Evolutionary conservation across 2,888 invertebrate genomes (phyloP), one percentile per base, ranked within the genome.

Genomic region (Timema podura): DNA sequence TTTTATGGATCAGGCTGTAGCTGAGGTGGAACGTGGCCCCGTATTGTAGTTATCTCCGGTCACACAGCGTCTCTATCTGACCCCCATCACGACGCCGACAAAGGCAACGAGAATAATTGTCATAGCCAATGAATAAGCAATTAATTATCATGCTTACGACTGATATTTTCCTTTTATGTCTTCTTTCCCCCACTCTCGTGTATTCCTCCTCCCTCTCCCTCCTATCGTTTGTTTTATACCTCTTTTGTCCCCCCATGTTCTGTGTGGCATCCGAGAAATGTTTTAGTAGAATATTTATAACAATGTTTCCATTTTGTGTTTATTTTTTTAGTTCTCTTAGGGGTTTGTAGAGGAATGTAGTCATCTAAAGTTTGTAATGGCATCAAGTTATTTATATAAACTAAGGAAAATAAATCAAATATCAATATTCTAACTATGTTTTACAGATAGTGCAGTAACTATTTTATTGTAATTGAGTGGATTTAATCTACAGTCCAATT

Each of bases 41-140:
- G 61, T 61, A 61, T 61, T 45, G 44, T 30, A 61, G n/a, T 44
- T 45, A 61, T 61, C 61, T 61, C 10, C 61, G 61, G 57, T 57
- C 57, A 30, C 57, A 30, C 9, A 16, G 54, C 54, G 16, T 61
- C 61, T 61, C 49, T 68, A 64, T 68, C 68, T 46, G 48, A 15
- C 47, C 61, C 13, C 51, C 66, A 66, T 66, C 66, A 51, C 66
- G 10, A 5, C 48, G 59, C 68, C 68, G 68, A 68, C 68, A 68
- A 68, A 68, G 68, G 49, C 44, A 49, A 16, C 54, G 67, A 64
- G 65, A 70, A 70, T 70, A 70, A 70, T 70, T 70, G 69, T 70
- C 69, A 70, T 66, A 66, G 47, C 59, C 69, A 70, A 70, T 70
- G 69, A 70, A 70, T 70, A 70, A 70, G 69, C 69, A 70, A 70